phyloP scores from a whole-genome alignment of 2,797 vertebrate genomes.

The Lagocephalus sceleratus region DNA sequence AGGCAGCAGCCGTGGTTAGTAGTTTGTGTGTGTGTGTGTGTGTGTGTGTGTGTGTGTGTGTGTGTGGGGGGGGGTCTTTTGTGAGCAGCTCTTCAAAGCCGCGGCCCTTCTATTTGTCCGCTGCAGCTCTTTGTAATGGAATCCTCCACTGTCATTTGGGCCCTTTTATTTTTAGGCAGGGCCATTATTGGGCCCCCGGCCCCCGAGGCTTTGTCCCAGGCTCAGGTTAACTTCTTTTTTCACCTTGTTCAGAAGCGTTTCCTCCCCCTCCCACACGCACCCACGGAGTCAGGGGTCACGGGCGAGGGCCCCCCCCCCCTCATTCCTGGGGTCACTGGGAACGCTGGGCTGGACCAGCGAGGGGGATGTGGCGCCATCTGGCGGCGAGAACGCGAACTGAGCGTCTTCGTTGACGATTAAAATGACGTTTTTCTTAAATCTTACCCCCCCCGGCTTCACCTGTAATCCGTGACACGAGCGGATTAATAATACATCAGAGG shows the following conservation, averaged over 20 bases:
- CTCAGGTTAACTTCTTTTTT: conserved; percentile 50
- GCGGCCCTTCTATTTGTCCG: conserved; percentile 56
- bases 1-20: conserved; percentile 3
- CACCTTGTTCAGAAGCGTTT: conserved; percentile 18
- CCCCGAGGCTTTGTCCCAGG: conserved; percentile 55
- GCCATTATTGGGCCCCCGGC: conserved; percentile 54
- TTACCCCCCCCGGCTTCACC: conserved; percentile 49
- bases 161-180: conserved; percentile 73
- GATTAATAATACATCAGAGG: conserved; percentile 70
- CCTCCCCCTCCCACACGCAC: background rate
- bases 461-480: conserved; percentile 63
- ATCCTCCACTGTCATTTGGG: conserved; percentile 73
- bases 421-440: too few species aligned
- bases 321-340: conserved; percentile 29
- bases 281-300: conserved; percentile 26
- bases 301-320: conserved; percentile 11
- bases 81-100: conserved; percentile 64
- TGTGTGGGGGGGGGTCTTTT: conserved; percentile 43
- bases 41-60: background rate
- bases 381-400: too few species aligned
- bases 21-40: background rate
- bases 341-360: background rate
- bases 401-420: too few species aligned
- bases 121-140: conserved; percentile 69
- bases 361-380: too few species aligned